A percentile compares a stretch with the other conserved stretches of the same genome.
Evolutionary conservation across 2,888 invertebrate genomes (phyloP).

Genomic region (Dicranocentrus wangi): DNA sequence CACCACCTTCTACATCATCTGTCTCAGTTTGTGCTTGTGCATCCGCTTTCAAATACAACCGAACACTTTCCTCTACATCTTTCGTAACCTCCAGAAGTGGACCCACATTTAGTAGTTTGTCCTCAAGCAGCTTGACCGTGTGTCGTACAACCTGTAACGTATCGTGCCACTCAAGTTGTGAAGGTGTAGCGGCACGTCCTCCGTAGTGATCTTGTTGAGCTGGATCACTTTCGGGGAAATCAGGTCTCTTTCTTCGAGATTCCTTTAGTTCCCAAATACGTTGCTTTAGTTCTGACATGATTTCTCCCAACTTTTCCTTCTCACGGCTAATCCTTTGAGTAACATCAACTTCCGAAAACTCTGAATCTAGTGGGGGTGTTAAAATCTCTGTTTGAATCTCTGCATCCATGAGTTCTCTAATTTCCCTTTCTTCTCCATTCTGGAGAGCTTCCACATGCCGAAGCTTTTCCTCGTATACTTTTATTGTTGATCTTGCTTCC

Average conservation of each 20-base stretch:
- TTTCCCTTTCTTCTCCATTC: conserved; percentile 80
- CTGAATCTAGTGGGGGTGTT: not conserved
- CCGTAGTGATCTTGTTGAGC: not conserved
- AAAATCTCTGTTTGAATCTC: conserved; percentile 43
- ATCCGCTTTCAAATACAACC: conserved; percentile 62
- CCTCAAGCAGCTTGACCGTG: conserved; percentile 1
- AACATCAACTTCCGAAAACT: conserved; percentile 26
- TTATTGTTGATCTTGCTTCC: conserved; percentile 67
- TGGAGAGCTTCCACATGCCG: conserved; percentile 78
- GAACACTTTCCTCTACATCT: not conserved
- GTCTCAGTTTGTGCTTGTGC: conserved; percentile 61
- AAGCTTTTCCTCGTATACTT: conserved; percentile 60
- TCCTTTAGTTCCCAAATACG: conserved; percentile 42
- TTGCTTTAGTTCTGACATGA: conserved; percentile 36
- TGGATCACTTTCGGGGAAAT: not conserved
- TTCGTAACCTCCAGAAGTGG: conserved; percentile 14
- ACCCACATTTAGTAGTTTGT: not conserved
- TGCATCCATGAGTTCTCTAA: conserved; percentile 46
- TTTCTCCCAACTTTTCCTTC: conserved; percentile 45
- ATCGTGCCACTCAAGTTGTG: conserved; percentile 8
- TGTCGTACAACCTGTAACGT: conserved; percentile 30
- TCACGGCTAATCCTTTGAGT: conserved; percentile 19
- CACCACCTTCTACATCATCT: conserved; percentile 6
- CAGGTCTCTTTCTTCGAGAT: not conserved
- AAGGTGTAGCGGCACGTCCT: conserved; percentile 2